A percentile compares a stretch with the other conserved stretches of the same genome.
Conservation (phyloP, 2,888 invertebrate genomes). For the Leucophora obtusa region DNA sequence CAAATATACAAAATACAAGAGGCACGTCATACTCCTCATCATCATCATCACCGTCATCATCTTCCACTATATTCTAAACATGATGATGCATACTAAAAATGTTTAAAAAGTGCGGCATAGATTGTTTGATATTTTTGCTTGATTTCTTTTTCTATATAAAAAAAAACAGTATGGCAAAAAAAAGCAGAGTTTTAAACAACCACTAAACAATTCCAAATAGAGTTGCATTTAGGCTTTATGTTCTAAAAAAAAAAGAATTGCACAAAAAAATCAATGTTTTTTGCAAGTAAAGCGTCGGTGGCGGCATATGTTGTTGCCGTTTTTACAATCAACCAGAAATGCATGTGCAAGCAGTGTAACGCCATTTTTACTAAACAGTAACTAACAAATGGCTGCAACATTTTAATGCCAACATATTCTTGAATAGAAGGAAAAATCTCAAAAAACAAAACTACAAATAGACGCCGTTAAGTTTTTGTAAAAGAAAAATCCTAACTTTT, state of each 20-base stretch:
- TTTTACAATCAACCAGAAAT: conserved; percentile 27
- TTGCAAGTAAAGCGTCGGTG: conserved; percentile 58
- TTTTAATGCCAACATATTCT: conserved; percentile 47
- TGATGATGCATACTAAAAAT: conserved; percentile 40
- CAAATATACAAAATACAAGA: conserved; percentile 39
- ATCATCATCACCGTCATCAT: conserved; percentile 36
- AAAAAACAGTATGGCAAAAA: background rate
- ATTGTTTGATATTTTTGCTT: conserved; percentile 76
- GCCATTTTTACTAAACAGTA: conserved; percentile 71
- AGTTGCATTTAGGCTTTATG: conserved; percentile 64
- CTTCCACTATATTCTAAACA: conserved; percentile 18
- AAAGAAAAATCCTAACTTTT: conserved; percentile 3
- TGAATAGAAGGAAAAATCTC: conserved; percentile 17
- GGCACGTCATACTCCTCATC: conserved; percentile 54
- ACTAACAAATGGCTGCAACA: conserved; percentile 66
- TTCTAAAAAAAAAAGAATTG: conserved; percentile 18
- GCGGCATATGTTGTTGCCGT: conserved; percentile 35
- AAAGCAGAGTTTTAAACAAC: conserved; percentile 31
- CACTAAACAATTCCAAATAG: conserved; percentile 59
- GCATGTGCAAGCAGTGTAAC: conserved; percentile 74
- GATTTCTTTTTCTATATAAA: conserved; percentile 69
- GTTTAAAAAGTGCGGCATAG: conserved; percentile 69
- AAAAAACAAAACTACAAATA: conserved; percentile 50
- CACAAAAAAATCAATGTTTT: conserved; percentile 45
- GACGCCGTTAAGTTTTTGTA: conserved; percentile 53